phyloP scores from a whole-genome alignment of 2,113 vertebrate species.

The Gobius niger region DNA sequence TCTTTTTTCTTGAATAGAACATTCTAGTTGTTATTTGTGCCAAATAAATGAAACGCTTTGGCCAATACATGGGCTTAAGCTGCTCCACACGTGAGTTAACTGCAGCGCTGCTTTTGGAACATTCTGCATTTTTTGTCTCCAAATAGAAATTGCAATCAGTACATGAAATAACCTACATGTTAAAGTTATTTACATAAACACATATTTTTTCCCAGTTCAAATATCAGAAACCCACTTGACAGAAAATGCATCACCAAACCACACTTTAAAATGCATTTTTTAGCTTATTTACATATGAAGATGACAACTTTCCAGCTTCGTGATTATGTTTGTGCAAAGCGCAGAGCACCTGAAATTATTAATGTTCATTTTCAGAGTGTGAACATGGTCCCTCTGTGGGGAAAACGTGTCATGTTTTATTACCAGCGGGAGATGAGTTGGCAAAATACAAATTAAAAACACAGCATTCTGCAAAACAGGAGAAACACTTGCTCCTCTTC shows the following conservation, averaged over 20 bases:
- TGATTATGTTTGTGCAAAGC: constrained; percentile 1
- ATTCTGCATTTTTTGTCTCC: too few species aligned
- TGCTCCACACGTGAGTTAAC: too few species aligned
- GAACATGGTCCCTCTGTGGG: constrained; percentile 27
- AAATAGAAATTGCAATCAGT: too few species aligned
- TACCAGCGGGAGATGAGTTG: constrained; percentile 44
- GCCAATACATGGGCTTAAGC: too few species aligned
- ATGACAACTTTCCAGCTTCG: constrained; percentile 8
- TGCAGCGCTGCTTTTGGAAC: too few species aligned
- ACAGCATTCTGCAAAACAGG: constrained; percentile 37
- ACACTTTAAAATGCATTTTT: neutral
- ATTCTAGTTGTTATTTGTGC: too few species aligned
- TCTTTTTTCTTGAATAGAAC: too few species aligned
- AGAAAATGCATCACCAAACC: neutral
- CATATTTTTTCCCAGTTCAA: neutral
- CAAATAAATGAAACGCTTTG: too few species aligned
- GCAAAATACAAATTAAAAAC: constrained; percentile 57
- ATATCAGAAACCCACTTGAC: neutral
- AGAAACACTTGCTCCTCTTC: constrained; percentile 32
- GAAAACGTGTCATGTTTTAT: constrained; percentile 56
- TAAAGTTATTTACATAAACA: neutral
- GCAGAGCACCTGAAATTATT: constrained; percentile 29
- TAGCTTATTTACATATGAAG: neutral
- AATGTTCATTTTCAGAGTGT: constrained; percentile 21
- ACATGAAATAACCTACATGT: neutral